Conservation (phyloP, 2,797 vertebrate genomes). For the Anguilla pacifica region DNA sequence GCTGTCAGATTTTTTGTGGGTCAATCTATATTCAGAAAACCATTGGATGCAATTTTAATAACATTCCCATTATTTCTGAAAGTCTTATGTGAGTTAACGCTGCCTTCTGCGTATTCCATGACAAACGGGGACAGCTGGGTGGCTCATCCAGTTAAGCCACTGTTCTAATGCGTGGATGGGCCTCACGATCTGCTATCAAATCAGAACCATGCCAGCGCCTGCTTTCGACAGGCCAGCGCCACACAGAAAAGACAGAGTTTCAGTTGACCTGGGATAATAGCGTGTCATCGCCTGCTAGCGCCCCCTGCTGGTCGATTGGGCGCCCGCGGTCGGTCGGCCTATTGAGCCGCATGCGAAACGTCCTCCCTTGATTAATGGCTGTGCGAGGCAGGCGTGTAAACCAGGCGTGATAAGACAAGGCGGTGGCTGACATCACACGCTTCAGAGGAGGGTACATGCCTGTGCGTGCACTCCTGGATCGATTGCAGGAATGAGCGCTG, state of each 20-base stretch:
- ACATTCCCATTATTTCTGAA: background rate
- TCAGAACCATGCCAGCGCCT: background rate
- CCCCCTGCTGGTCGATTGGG: background rate
- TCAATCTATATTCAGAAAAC: too few species aligned
- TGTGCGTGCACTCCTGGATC: background rate
- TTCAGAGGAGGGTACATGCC: too few species aligned
- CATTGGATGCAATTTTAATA: too few species aligned
- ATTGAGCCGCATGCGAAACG: background rate
- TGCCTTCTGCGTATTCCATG: background rate
- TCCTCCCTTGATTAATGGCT: background rate
- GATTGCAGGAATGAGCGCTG: background rate
- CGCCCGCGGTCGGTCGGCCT: too few species aligned
- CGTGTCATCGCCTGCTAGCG: background rate
- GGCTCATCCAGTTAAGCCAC: background rate
- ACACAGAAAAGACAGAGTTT: too few species aligned
- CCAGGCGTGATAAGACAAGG: background rate
- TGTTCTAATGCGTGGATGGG: background rate
- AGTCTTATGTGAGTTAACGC: background rate
- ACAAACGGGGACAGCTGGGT: background rate
- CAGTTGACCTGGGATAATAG: too few species aligned
- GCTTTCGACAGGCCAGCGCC: background rate
- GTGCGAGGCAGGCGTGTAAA: background rate
- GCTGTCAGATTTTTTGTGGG: too few species aligned
- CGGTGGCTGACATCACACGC: background rate
- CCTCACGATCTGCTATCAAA: background rate